Base-by-base conservation (phyloP, 2,888 invertebrate genomes). In the Caenorhabditis virilis region DNA sequence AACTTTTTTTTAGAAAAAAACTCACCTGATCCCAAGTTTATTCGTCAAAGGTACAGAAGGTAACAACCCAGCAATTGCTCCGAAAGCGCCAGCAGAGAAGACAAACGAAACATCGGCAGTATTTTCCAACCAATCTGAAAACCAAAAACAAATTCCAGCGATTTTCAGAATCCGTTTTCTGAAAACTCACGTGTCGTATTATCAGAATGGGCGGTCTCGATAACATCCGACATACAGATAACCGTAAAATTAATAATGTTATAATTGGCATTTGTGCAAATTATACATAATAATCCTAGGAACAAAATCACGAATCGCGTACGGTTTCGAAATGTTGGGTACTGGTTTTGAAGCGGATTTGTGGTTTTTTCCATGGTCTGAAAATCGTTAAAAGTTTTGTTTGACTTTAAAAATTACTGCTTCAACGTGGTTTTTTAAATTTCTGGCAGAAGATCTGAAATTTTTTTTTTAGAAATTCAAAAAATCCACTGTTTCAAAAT, bases 171-270 rank as follows among this genome's bases (percentile, higher is more conserved):
- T n/a, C n/a, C n/a, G n/a, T n/a, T n/a, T 51, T 42, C 35, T 23
- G 13, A 35, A 18, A 22, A 39, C 49, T 27, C n/a, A 63, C 63
- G 58, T 16, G 64, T 50, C 16, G 53, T 33, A 51, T 58, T 58
- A 16, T 7, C 7, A 1, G 42, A 15, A 18, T 20, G 22, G 18
- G 47, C 30, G 16, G 64, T 51, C 16, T 60, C 52, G 25, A 62
- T 27, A 9, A 71, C 68, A 42, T 71, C 71, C 5, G 57, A 18
- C 72, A 72, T 72, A 49, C 72, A 72, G 41, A 72, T 72, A 0
- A 72, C 68, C 11, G 72, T 69, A 25, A 72, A 72, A 38, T 57
- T 72, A 30, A 72, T 62, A 5, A 50, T 65, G 2, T 60, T 55
- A 30, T 59, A 56, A 25, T 68, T 66, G 11, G 45, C 45, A 38